These are phyloP conservation scores for Suncus etruscus DNA, from an alignment of 2,113 vertebrate species.

Conservation along the genomic window DNA sequence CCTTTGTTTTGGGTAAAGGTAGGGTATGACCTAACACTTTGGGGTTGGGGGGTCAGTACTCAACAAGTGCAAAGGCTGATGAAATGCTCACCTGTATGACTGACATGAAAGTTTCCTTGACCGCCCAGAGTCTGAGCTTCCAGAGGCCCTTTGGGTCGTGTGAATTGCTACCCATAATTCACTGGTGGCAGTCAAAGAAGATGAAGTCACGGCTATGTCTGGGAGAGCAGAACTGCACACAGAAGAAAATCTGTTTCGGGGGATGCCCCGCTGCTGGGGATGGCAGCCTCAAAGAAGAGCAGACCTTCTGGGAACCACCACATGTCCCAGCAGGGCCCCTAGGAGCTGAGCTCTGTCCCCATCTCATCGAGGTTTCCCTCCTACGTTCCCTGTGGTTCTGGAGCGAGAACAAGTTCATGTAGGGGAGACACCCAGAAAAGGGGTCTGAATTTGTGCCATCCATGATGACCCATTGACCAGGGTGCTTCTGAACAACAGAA, in stretches of 20 bases:
- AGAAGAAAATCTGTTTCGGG: not conserved
- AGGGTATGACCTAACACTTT: no score
- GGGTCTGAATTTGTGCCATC: no score
- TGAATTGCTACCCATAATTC: conserved; percentile 38
- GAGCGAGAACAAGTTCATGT: not conserved
- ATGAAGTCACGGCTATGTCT: not conserved
- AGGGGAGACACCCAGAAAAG: not conserved
- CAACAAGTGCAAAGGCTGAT: not conserved
- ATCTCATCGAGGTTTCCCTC: not conserved
- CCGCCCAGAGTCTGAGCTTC: no score
- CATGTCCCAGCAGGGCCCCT: no score
- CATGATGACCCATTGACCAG: no score
- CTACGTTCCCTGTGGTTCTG: not conserved
- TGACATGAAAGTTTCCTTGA: not conserved
- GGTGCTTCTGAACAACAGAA: no score
- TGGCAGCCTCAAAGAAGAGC: no score
- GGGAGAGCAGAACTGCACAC: not conserved
- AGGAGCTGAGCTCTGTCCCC: not conserved
- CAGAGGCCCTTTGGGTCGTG: not conserved
- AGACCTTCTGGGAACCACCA: not conserved
- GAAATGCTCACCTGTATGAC: not conserved
- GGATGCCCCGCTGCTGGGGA: no score
- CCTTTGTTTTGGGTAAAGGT: no score
- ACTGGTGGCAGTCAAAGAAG: conserved; percentile 46
- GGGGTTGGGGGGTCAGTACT: no score